Evolutionary conservation across 2,888 invertebrate species (phyloP).

Genomic region (Lapara coniferarum): DNA sequence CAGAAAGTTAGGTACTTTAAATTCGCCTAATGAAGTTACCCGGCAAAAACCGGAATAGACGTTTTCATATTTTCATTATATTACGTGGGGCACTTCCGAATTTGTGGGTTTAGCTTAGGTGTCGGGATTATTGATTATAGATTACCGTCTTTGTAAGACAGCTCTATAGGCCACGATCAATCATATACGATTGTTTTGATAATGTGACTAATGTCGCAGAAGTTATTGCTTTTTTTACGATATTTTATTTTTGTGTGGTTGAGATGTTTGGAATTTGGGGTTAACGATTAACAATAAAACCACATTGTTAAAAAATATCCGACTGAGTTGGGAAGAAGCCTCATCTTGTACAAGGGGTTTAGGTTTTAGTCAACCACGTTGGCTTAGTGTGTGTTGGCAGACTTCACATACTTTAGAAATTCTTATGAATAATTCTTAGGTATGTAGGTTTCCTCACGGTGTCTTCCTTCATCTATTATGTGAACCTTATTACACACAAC

Average conservation of each 20-base stretch:
- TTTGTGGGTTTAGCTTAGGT: conserved; percentile 40
- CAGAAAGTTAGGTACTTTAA: conserved; percentile 39
- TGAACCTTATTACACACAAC: too few relatives aligned
- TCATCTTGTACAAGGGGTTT: too few relatives aligned
- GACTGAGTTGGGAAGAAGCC: too few relatives aligned
- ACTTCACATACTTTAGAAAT: too few relatives aligned
- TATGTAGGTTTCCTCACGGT: too few relatives aligned
- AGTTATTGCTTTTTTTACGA: conserved; percentile 27
- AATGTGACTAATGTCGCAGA: conserved; percentile 23
- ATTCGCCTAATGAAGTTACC: conserved; percentile 47
- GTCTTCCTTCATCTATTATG: too few relatives aligned
- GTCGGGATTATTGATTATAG: conserved; percentile 49
- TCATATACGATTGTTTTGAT: conserved; percentile 45
- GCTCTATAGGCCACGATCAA: conserved; percentile 40
- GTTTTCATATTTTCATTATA: conserved; percentile 46
- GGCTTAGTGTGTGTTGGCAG: too few relatives aligned
- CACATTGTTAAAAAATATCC: too few relatives aligned
- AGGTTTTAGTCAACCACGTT: too few relatives aligned
- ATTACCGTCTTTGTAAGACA: conserved; percentile 44
- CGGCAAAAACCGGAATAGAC: conserved; percentile 44
- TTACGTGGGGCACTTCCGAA: conserved; percentile 37
- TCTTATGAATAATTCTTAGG: too few relatives aligned
- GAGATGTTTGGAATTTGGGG: neutral
- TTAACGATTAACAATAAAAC: neutral
- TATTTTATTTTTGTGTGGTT: neutral